These are phyloP conservation scores for Lucilia cuprina DNA, from an alignment of 1,140 invertebrate species.

Conservation along the genomic window DNA sequence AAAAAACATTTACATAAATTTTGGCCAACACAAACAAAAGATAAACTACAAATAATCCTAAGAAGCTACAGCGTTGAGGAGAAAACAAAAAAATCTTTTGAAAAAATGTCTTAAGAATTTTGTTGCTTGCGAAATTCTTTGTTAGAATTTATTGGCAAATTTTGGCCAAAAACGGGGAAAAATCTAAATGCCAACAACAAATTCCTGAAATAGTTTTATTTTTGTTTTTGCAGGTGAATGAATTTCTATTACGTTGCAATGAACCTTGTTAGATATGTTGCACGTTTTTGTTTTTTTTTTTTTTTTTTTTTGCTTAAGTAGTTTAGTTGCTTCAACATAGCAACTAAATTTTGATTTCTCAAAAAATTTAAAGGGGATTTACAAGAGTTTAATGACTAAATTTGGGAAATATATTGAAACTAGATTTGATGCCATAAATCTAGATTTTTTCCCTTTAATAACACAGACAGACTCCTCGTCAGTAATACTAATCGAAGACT, in stretches of 20 bases:
- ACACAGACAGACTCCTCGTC: too few species aligned
- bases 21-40: neutral
- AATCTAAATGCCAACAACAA: constrained; percentile 2
- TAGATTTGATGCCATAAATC: too few species aligned
- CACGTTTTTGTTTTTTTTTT: neutral
- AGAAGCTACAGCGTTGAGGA: too few species aligned
- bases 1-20: neutral
- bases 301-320: neutral
- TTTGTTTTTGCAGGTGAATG: neutral
- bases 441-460: too few species aligned
- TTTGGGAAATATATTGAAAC: too few species aligned
- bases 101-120: neutral
- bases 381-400: too few species aligned
- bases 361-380: too few species aligned
- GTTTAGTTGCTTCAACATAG: neutral
- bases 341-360: too few species aligned
- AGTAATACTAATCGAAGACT: too few species aligned
- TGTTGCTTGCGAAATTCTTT: neutral
- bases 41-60: neutral
- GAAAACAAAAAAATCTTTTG: neutral
- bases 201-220: neutral
- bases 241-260: neutral
- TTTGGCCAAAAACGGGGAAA: neutral
- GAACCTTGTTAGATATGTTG: neutral
- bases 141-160: constrained; percentile 4